Evolutionary conservation across 2,888 invertebrate species (phyloP), one percentile per base, ranked within the genome.

Genomic region (Drosophila affinis): DNA sequence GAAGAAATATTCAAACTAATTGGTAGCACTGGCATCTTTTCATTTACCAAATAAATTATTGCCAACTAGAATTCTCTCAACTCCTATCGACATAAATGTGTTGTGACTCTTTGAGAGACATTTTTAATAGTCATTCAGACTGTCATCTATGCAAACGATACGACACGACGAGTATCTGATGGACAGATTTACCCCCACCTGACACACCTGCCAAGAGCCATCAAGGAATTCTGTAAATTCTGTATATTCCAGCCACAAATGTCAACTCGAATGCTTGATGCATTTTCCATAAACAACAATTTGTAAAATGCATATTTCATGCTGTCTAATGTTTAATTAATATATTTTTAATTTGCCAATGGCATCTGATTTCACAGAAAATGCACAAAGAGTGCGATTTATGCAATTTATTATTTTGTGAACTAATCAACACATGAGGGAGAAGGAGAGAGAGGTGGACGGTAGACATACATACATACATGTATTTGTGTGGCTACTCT

Each of bases 231-330:
- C 27, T 29, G 21, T n/a, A 24, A 47, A 65, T n/a, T n/a, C n/a
- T n/a, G n/a, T 29, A 65, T 44, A 64, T 48, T 3, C 10, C 39
- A 53, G 27, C 53, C 67, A 48, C 54, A 65, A 54, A 67, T 17
- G 29, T 14, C 65, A 29, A 29, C 21, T 39, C 12, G 17, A 64
- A 39, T 39, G 12, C 10, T 53, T 47, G 39, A 39, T 39, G 39
- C 39, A 39, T 39, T 39, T 39, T 39, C 39, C 39, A 39, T 39
- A 14, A n/a, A 39, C 39, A 39, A n/a, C 14, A 39, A 10, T 32
- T 12, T 32, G 32, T 12, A 12, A 3, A 32, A 32, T 39, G 39
- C 1, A n/a, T 39, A 2, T n/a, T 39, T 14, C 39, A 39, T 14
- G 39, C 14, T 39, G n/a, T 39, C 39, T n/a, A 39, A 39, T 39